Conservation (phyloP, 2,113 vertebrate genomes). For the Trochalopteron elliotii region DNA sequence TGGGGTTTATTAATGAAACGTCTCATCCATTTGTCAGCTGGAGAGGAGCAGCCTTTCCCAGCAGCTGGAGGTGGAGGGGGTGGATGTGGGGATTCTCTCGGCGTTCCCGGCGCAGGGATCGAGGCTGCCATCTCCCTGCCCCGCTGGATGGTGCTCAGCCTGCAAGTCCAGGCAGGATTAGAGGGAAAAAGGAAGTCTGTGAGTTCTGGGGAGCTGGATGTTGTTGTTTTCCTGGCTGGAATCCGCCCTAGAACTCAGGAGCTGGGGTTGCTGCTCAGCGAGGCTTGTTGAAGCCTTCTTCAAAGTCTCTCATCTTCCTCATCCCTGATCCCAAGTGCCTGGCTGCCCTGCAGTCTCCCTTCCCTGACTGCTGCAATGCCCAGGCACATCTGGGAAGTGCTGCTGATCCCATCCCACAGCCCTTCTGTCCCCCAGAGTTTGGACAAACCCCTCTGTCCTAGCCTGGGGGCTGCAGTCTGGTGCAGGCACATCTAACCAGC, state of each 20-base stretch:
- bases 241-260: not conserved
- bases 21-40: conserved; percentile 59
- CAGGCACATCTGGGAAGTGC: not conserved
- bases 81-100: not conserved
- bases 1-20: conserved; percentile 57
- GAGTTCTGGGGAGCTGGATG: not conserved
- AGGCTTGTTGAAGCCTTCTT: not conserved
- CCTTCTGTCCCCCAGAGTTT: not conserved
- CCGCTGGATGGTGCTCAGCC: not conserved
- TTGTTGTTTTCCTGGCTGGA: not conserved
- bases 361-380: not conserved
- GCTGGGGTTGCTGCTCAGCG: rapidly evolving
- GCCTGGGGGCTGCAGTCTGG: not conserved
- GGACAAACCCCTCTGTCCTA: not conserved
- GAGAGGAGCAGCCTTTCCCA: conserved; percentile 27
- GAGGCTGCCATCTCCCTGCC: not conserved
- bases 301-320: not conserved
- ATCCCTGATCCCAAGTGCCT: not conserved
- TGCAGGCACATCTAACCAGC: not conserved
- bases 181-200: rapidly evolving
- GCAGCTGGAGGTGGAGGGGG: not conserved
- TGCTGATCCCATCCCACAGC: not conserved
- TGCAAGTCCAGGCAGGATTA: not conserved
- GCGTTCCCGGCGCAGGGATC: not conserved
- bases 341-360: not conserved